phyloP scores from a whole-genome alignment of 2,113 vertebrate genomes.

The Copsychus sechellarum region DNA sequence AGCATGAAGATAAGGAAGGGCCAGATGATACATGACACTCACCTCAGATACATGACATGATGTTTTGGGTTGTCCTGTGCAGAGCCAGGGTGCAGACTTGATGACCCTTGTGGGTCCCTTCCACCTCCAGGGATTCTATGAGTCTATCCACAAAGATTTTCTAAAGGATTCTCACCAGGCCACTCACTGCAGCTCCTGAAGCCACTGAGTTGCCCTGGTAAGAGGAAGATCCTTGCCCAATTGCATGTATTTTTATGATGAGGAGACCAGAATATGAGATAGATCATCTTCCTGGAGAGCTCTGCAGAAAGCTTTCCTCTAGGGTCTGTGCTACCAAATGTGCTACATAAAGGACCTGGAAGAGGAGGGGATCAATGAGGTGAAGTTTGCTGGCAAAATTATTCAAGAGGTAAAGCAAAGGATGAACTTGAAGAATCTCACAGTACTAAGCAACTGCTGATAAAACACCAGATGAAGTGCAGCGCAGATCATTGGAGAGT shows the following conservation, averaged over 20 bases:
- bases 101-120: not conserved
- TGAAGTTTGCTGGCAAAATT: not conserved
- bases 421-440: not conserved
- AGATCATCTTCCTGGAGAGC: not conserved
- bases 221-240: not conserved
- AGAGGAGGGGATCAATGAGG: not conserved
- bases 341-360: not conserved
- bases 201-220: not conserved
- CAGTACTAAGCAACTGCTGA: not conserved
- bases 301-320: not conserved
- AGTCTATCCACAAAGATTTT: not conserved
- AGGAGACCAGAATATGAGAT: not conserved
- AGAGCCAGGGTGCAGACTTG: not conserved
- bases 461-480: not conserved
- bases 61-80: not conserved
- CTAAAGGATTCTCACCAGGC: not conserved
- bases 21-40: not conserved
- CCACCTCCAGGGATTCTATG: not conserved
- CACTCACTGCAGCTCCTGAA: not conserved
- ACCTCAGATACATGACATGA: fast-evolving
- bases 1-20: not conserved
- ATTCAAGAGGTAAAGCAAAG: not conserved
- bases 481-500: not conserved
- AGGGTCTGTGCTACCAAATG: not conserved
- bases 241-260: not conserved